These are phyloP conservation scores for Melanerpes formicivorus DNA, from an alignment of 2,113 vertebrate species.

Conservation along the genomic window DNA sequence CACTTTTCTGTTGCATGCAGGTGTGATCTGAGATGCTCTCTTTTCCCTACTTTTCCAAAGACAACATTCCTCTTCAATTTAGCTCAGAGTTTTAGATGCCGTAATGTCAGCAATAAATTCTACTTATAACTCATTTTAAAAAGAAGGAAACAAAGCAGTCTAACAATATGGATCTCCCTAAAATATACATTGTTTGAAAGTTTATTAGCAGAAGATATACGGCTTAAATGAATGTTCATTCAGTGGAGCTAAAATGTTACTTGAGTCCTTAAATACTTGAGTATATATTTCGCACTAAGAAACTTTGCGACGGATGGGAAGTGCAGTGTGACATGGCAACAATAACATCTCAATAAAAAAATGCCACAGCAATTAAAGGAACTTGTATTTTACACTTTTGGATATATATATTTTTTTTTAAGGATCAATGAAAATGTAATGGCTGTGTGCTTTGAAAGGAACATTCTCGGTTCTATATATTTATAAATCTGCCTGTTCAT, in stretches of 20 bases:
- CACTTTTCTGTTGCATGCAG: background rate
- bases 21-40: background rate
- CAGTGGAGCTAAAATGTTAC: background rate
- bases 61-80: background rate
- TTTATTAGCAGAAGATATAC: background rate
- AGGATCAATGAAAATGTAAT: background rate
- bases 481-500: constrained; percentile 8
- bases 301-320: background rate
- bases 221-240: background rate
- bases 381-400: background rate
- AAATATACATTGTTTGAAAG: background rate
- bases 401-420: background rate
- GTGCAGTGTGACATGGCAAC: background rate
- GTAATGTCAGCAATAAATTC: background rate
- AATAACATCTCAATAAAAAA: constrained; percentile 29
- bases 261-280: background rate
- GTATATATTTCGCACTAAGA: background rate
- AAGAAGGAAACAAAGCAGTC: background rate
- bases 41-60: background rate
- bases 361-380: constrained; percentile 3
- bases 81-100: background rate
- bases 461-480: background rate
- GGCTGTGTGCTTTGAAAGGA: background rate
- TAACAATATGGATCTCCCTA: background rate
- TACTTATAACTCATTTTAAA: background rate